Evolutionary conservation across 1,140 invertebrate genomes (phyloP).

Genomic region (Cydia pomonella): DNA sequence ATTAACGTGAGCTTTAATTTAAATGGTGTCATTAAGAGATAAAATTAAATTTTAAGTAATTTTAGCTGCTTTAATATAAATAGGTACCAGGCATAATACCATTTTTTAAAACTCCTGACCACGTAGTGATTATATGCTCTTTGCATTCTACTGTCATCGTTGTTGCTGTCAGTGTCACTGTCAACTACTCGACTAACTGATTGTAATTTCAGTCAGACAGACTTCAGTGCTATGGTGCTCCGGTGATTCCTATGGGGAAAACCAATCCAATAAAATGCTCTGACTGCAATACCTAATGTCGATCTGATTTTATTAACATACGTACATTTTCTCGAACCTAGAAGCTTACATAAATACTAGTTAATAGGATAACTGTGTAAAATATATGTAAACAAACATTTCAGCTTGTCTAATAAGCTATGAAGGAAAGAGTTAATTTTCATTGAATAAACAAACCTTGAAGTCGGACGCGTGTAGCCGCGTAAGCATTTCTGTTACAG

Average conservation of each 20-base stretch:
- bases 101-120: too few relatives aligned
- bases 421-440: slow-evolving; percentile 26
- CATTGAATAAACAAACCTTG: slow-evolving; percentile 52
- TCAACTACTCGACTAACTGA: background rate
- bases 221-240: background rate
- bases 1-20: too few relatives aligned
- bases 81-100: background rate
- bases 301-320: background rate
- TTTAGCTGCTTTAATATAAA: background rate
- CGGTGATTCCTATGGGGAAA: background rate
- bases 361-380: background rate
- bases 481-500: background rate
- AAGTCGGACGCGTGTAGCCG: slow-evolving; percentile 23
- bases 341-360: background rate
- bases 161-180: background rate
- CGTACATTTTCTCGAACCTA: background rate
- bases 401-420: background rate
- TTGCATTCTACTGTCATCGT: too few relatives aligned
- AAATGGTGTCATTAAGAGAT: too few relatives aligned
- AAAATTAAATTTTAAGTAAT: background rate
- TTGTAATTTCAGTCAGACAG: background rate
- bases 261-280: background rate
- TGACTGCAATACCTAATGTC: background rate
- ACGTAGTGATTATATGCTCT: too few relatives aligned
- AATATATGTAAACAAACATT: background rate